Evolutionary conservation across 2,888 invertebrate genomes (phyloP), one percentile per base, ranked within the genome.

Genomic region (Toxonevra muliebris): DNA sequence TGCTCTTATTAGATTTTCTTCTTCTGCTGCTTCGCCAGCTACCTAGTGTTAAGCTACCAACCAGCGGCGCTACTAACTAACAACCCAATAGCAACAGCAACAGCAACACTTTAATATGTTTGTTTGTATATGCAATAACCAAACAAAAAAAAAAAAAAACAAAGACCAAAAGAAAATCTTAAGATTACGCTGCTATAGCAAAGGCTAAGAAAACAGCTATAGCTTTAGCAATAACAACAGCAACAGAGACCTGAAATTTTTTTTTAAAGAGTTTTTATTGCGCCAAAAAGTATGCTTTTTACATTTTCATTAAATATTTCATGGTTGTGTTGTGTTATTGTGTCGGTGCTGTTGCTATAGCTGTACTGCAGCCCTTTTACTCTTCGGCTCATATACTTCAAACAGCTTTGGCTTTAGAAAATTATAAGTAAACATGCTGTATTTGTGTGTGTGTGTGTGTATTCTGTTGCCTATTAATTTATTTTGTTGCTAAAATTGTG

Each of bases 291-390:
- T 30, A 55, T 9, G 50, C 58, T 15, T 19, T 58, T 61, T 17
- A 66, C 75, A 77, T 80, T 80, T 80, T 80, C 79, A 78, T 80
- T 77, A 77, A 80, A 80, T 76, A 69, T 73, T 73, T 69, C 65
- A 70, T 57, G 65, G 70, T 61, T 54, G 57, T 52, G 45, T 68
- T 68, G 62, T 70, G n/a, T n/a, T n/a, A n/a, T 65, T 60, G 50
- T 50, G 30, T 30, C 30, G 30, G 3, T 30, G 30, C 30, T 7
- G 30, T 7, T 8, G 12, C n/a, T 8, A n/a, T n/a, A n/a, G n/a
- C 12, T 17, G 54, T 30, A 30, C 57, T 53, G 17, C 54, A 40
- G 60, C 10, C 45, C 10, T 13, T 54, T 30, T 66, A 43, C 45
- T 52, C 20, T 30, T 4, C 2, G 30, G 30, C 30, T 30, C 30